Evolutionary conservation across 2,113 vertebrate genomes (phyloP).

Genomic region (Plotosus lineatus): DNA sequence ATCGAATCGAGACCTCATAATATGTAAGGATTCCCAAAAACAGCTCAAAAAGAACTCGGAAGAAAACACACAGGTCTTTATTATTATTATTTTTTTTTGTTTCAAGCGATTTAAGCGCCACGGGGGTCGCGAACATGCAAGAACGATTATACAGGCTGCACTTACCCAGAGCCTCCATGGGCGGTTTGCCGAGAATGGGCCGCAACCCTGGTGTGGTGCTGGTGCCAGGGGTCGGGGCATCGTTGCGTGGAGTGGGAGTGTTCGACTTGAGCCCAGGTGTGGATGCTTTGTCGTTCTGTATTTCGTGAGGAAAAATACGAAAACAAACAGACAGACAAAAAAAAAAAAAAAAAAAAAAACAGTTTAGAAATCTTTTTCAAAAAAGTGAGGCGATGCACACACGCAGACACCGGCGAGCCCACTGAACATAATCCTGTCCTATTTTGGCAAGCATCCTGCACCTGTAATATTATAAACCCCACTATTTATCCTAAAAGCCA

Average conservation of each 20-base stretch:
- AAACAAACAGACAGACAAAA: constrained; percentile 6
- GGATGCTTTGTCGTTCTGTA: constrained; percentile 94
- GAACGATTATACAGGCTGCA: background rate
- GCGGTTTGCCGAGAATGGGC: constrained; percentile 87
- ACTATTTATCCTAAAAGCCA: constrained; percentile 78
- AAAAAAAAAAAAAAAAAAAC: background rate
- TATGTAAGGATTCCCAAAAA: background rate
- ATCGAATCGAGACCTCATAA: too few species aligned
- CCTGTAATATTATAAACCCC: constrained; percentile 69
- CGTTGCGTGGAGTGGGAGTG: constrained; percentile 90
- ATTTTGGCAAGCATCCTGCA: constrained; percentile 74
- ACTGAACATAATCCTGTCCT: constrained; percentile 73
- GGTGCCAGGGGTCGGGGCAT: constrained; percentile 92
- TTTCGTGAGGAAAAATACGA: constrained; percentile 18
- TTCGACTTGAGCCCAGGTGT: constrained; percentile 95
- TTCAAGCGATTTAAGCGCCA: background rate
- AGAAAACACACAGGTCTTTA: constrained; percentile 9
- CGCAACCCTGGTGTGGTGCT: constrained; percentile 92
- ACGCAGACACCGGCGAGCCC: constrained; percentile 71
- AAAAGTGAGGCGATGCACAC: constrained; percentile 58
- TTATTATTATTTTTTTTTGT: background rate
- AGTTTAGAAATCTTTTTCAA: constrained; percentile 11
- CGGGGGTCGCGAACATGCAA: too few species aligned
- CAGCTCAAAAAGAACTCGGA: background rate
- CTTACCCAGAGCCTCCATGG: constrained; percentile 86